Conservation (phyloP, 1,140 invertebrate species). For the Pararge aegeria region DNA sequence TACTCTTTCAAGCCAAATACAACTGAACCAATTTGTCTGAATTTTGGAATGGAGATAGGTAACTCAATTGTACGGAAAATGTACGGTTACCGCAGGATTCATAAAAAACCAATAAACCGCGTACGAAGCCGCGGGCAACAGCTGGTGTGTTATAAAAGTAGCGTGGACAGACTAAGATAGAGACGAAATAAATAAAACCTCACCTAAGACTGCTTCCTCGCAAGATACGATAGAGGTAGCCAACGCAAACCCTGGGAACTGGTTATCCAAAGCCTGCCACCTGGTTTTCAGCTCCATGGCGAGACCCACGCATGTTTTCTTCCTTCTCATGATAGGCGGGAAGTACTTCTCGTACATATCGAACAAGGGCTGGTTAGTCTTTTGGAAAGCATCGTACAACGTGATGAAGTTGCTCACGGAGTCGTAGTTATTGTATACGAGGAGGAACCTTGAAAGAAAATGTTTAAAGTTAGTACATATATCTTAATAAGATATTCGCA, state of each 20-base stretch:
- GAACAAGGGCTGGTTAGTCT: conserved; percentile 43
- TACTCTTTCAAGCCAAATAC: too few species aligned
- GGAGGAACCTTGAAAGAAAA: conserved; percentile 84
- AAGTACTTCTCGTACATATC: conserved; percentile 80
- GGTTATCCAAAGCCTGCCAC: conserved; percentile 68
- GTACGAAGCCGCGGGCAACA: too few species aligned
- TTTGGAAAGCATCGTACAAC: conserved; percentile 87
- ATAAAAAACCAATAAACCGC: too few species aligned
- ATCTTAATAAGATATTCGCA: too few species aligned
- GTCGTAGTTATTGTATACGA: conserved; percentile 91
- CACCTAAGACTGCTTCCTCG: conserved; percentile 85
- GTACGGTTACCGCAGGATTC: too few species aligned
- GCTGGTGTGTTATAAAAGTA: too few species aligned
- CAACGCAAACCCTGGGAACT: conserved; percentile 82
- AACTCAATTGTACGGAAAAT: too few species aligned
- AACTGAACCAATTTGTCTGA: too few species aligned
- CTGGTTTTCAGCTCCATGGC: conserved; percentile 87
- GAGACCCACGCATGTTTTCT: conserved; percentile 94
- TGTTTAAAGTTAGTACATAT: too few species aligned
- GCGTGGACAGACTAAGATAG: too few species aligned
- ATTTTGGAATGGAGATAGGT: too few species aligned
- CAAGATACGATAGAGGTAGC: conserved; percentile 90
- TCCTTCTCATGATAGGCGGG: conserved; percentile 87
- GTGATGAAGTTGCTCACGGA: conserved; percentile 92
- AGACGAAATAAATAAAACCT: neutral